Conservation (phyloP, 2,113 vertebrate species). For the Odobenus rosmarus region DNA sequence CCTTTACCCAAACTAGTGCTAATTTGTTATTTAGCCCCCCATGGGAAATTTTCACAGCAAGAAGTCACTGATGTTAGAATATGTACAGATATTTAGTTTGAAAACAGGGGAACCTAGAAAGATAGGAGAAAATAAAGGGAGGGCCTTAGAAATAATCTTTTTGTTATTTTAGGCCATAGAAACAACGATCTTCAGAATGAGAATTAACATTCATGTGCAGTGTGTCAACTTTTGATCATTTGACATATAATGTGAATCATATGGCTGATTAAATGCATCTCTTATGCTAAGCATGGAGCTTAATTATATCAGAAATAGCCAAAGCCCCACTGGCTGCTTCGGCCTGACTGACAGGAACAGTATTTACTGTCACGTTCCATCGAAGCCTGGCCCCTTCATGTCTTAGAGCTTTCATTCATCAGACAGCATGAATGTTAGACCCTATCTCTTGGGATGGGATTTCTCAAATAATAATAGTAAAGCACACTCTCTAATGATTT, state of each 20-base stretch:
- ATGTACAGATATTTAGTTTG: constrained; percentile 39
- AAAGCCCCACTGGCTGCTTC: constrained; percentile 3
- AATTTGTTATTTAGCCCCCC: constrained; percentile 70
- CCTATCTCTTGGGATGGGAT: constrained; percentile 3
- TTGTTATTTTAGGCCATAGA: not conserved
- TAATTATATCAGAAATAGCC: constrained; percentile 70
- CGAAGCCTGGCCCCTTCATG: not conserved
- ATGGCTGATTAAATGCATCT: constrained; percentile 66
- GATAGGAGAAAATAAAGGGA: not conserved
- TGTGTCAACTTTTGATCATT: constrained; percentile 53
- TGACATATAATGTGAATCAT: constrained; percentile 68
- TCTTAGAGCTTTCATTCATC: constrained; percentile 38
- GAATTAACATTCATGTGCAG: not conserved
- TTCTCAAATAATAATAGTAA: constrained; percentile 27
- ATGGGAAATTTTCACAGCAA: constrained; percentile 71
- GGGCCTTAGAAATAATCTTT: not conserved
- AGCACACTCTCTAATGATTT: constrained; percentile 14
- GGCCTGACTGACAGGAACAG: constrained; percentile 69
- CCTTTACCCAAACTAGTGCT: constrained; percentile 66
- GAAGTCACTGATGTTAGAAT: constrained; percentile 63
- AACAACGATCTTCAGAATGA: not conserved
- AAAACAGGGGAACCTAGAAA: constrained; percentile 48
- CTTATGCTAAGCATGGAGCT: constrained; percentile 54
- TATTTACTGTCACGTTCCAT: constrained; percentile 71
- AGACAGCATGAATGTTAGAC: constrained; percentile 37